phyloP scores from a whole-genome alignment of 2,888 invertebrate species.

The Campoletis raptor region DNA sequence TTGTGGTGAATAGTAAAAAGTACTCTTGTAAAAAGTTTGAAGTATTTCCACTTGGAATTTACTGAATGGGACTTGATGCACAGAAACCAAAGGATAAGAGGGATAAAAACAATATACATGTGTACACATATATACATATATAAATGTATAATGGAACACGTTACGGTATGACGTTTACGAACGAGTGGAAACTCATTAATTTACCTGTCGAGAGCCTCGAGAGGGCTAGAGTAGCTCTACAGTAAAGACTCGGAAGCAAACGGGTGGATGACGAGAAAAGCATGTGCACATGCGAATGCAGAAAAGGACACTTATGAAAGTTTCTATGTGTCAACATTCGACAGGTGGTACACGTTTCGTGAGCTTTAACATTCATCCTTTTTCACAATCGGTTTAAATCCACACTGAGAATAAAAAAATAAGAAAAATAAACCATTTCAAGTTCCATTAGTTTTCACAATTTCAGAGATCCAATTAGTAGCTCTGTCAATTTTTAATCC shows the following conservation, averaged over 20 bases:
- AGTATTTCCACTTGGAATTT: conserved; percentile 38
- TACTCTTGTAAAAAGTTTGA: conserved; percentile 4
- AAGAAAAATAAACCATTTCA: background rate
- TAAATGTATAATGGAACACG: background rate
- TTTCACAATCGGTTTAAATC: background rate
- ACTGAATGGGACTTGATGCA: conserved; percentile 12
- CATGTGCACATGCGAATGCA: background rate
- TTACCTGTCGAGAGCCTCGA: conserved; percentile 21
- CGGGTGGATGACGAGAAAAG: background rate
- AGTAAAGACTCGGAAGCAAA: background rate
- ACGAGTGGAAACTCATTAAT: conserved; percentile 43
- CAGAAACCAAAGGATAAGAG: conserved; percentile 15
- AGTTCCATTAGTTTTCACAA: background rate
- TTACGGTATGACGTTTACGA: conserved; percentile 27
- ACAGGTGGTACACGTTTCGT: conserved; percentile 23
- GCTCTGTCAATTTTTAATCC: background rate
- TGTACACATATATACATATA: no score
- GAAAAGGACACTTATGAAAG: background rate
- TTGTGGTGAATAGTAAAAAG: background rate
- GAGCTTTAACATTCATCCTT: conserved; percentile 6
- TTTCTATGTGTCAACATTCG: background rate
- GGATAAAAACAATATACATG: background rate
- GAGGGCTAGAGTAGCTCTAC: conserved; percentile 17
- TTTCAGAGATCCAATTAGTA: background rate
- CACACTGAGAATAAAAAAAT: background rate